phyloP scores from a whole-genome alignment of 2,888 invertebrate genomes.

The Lithosia quadra region DNA sequence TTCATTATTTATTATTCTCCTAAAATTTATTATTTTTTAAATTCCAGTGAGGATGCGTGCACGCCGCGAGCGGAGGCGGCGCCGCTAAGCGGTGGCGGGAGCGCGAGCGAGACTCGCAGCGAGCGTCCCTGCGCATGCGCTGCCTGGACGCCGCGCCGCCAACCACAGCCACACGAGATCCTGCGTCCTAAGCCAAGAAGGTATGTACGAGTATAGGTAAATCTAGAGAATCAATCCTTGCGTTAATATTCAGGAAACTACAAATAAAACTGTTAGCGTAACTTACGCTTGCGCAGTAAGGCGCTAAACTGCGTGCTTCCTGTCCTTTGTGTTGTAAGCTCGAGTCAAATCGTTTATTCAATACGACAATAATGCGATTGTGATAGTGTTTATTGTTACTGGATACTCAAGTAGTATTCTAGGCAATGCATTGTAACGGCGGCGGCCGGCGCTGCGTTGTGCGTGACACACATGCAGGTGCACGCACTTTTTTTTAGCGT shows the following conservation, averaged over 20 bases:
- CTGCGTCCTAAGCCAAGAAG: constrained; percentile 94
- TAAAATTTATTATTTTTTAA: background rate
- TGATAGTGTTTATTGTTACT: background rate
- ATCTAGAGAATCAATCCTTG: background rate
- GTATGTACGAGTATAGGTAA: constrained; percentile 71
- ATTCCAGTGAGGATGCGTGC: constrained; percentile 81
- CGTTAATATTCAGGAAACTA: constrained; percentile 12
- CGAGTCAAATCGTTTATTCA: constrained; percentile 10
- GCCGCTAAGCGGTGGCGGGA: constrained; percentile 61
- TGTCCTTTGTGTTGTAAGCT: constrained; percentile 18
- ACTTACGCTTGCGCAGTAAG: background rate
- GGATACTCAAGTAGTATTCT: background rate
- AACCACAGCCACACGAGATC: constrained; percentile 92
- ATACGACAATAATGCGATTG: constrained; percentile 10
- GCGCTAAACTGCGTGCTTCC: constrained; percentile 10
- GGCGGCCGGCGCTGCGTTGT: no score
- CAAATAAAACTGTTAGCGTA: constrained; percentile 2
- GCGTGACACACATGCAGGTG: no score
- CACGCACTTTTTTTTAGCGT: no score
- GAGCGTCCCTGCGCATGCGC: constrained; percentile 81
- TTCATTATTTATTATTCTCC: no score
- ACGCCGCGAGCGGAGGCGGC: constrained; percentile 77
- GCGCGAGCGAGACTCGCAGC: constrained; percentile 54
- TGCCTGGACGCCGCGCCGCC: constrained; percentile 78
- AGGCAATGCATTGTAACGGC: background rate